Percentiles rank a stretch among this genome's conserved stretches.
These are phyloP conservation scores for Cheilosia scutellata DNA, from an alignment of 2,888 invertebrate species.

Conservation along the genomic window DNA sequence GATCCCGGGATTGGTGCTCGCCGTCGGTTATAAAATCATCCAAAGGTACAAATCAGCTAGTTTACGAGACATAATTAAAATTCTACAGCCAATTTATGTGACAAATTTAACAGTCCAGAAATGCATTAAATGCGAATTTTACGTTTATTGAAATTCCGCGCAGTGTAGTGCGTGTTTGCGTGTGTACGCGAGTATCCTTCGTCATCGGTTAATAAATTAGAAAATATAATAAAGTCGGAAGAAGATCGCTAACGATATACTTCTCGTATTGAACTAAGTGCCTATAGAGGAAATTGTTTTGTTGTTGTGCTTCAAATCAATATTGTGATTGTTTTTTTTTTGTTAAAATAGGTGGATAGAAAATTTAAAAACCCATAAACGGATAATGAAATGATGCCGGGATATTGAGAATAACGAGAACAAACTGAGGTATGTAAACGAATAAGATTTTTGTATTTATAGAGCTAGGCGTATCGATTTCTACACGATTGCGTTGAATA, in stretches of 20 bases:
- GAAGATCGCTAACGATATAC: constrained; percentile 24
- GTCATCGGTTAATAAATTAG: constrained; percentile 43
- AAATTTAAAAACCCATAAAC: background rate
- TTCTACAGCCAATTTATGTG: constrained; percentile 67
- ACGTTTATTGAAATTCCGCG: constrained; percentile 67
- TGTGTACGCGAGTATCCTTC: constrained; percentile 8
- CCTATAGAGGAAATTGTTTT: constrained; percentile 49
- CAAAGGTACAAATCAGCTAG: constrained; percentile 13
- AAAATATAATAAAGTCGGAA: constrained; percentile 47
- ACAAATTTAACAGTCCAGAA: constrained; percentile 68
- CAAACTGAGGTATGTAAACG: constrained; percentile 10
- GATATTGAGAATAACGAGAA: background rate
- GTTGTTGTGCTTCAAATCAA: constrained; percentile 1
- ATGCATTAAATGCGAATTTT: constrained; percentile 71
- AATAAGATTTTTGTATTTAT: background rate
- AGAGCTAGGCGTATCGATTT: too few relatives aligned
- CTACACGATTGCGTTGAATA: too few relatives aligned
- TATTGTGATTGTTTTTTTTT: constrained; percentile 20
- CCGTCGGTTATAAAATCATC: constrained; percentile 60
- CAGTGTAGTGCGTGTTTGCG: constrained; percentile 40
- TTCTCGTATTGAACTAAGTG: constrained; percentile 58
- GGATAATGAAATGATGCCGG: constrained; percentile 25
- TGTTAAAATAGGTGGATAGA: background rate
- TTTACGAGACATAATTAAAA: constrained; percentile 63
- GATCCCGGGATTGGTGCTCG: constrained; percentile 60